Conservation (phyloP, 2,797 vertebrate species). For the Mionectes olivaceus region DNA sequence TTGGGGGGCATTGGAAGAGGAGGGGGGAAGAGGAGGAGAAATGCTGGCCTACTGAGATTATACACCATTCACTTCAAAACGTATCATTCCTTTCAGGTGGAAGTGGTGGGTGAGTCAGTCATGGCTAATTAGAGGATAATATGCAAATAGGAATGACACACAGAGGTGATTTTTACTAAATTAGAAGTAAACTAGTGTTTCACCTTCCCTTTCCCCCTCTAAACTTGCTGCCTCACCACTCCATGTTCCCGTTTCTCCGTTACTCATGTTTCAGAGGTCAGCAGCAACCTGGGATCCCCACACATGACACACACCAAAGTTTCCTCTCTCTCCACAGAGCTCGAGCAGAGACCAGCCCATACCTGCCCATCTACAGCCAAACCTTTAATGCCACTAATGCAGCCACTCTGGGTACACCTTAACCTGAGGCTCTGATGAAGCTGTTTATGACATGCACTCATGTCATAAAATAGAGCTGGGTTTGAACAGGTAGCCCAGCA, state of each 20-base stretch:
- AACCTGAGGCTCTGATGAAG: not conserved
- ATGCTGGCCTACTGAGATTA: constrained; percentile 29
- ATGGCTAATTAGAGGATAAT: constrained; percentile 20
- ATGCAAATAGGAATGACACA: constrained; percentile 47
- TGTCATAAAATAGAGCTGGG: not conserved
- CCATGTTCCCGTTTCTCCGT: not conserved
- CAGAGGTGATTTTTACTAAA: constrained; percentile 19
- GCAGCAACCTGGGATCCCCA: not conserved
- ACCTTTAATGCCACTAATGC: not conserved
- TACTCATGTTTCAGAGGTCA: not conserved
- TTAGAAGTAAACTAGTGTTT: not conserved
- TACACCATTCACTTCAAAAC: constrained; percentile 27
- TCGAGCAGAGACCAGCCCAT: not conserved
- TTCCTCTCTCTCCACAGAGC: not conserved
- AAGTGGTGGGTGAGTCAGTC: not conserved
- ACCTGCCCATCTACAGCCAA: not conserved
- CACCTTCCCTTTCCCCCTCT: not conserved
- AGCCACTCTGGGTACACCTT: not conserved
- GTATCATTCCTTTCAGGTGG: constrained; percentile 3
- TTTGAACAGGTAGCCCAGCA: not conserved
- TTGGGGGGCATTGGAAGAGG: not conserved
- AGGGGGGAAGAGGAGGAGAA: not conserved
- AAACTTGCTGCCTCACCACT: constrained; percentile 14
- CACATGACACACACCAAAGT: not conserved
- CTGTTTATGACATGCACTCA: not conserved